A percentile compares a stretch with the other conserved stretches of the same genome.
These are phyloP conservation scores for Ophiodon elongatus DNA, from an alignment of 2,113 vertebrate species.

Conservation along the genomic window DNA sequence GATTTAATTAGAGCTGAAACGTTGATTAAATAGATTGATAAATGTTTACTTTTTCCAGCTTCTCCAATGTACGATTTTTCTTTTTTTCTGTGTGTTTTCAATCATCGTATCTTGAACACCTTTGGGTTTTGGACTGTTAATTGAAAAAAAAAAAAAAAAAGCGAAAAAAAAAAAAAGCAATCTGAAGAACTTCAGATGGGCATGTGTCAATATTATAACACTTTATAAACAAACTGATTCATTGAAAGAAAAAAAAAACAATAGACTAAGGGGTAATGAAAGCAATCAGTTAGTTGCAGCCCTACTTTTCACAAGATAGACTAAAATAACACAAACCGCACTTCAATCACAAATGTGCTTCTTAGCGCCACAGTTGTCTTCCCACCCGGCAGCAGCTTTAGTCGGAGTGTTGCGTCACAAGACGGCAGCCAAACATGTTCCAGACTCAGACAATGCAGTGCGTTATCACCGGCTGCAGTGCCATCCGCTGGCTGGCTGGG, in stretches of 20 bases:
- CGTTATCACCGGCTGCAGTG: constrained; percentile 76
- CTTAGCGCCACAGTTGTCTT: constrained; percentile 3
- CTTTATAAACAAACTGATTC: not conserved
- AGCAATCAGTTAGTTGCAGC: not conserved
- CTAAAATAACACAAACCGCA: not conserved
- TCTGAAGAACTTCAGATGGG: not conserved
- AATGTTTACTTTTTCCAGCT: not conserved
- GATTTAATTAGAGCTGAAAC: not conserved
- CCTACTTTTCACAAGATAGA: not conserved
- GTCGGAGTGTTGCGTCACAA: constrained; percentile 51
- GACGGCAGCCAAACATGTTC: constrained; percentile 54
- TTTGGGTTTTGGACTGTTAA: not conserved
- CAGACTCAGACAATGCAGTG: constrained; percentile 54
- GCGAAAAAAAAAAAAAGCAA: not conserved
- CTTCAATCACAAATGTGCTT: constrained; percentile 10
- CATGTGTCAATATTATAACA: not conserved
- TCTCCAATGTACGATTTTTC: not conserved
- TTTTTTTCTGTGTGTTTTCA: not conserved
- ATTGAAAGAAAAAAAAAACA: not conserved
- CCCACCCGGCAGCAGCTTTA: constrained; percentile 39
- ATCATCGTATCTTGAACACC: not conserved
- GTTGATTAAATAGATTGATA: not conserved
- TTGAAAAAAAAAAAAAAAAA: not conserved
- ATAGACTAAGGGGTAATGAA: not conserved
- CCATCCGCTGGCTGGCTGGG: constrained; percentile 69